Evolutionary conservation across 2,888 invertebrate genomes (phyloP), one percentile per base, ranked within the genome.

Genomic region (Lepidonotus clava): DNA sequence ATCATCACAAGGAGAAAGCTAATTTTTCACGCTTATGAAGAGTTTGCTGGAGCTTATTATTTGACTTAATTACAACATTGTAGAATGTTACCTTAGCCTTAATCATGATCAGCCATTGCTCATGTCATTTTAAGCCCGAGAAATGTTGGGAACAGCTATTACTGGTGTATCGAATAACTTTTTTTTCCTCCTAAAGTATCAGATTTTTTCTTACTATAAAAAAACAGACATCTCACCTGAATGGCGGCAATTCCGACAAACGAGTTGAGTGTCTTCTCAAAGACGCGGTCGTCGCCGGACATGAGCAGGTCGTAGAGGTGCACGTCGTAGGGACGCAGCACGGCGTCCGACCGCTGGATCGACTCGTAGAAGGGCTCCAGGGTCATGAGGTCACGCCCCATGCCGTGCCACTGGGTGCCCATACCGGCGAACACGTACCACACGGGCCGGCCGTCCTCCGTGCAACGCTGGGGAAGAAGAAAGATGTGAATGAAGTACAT

Each of bases 391-490:
- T 96, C 96, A 92, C 96, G 96, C 21, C 96, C 98, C 99, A 99
- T 99, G 91, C 98, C 98, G 80, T 97, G 96, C 99, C 99, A 99
- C 95, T 99, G 99, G 66, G 97, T 97, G 21, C 99, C 99, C 99
- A 99, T 99, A 87, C 99, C 99, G 76, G 98, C 97, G 95, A 98
- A 90, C 89, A 99, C 96, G 94, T 96, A 99, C 98, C 98, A 99
- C 86, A 99, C 95, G 0, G 98, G 98, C 21, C 97, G 96, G 89
- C 96, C 95, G 66, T 96, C 96, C 21, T 95, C 80, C 5, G 91
- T 84, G 36, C 91, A 90, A 87, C 92, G 91, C 92, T 93, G 89
- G n/a, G 90, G n/a, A n/a, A n/a, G n/a, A n/a, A n/a, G n/a, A n/a
- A n/a, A n/a, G n/a, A n/a, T n/a, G n/a, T n/a, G n/a, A n/a, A n/a